Evolutionary conservation across 2,113 vertebrate genomes (phyloP), one percentile per base, ranked within the genome.

Genomic region (Lota lota): DNA sequence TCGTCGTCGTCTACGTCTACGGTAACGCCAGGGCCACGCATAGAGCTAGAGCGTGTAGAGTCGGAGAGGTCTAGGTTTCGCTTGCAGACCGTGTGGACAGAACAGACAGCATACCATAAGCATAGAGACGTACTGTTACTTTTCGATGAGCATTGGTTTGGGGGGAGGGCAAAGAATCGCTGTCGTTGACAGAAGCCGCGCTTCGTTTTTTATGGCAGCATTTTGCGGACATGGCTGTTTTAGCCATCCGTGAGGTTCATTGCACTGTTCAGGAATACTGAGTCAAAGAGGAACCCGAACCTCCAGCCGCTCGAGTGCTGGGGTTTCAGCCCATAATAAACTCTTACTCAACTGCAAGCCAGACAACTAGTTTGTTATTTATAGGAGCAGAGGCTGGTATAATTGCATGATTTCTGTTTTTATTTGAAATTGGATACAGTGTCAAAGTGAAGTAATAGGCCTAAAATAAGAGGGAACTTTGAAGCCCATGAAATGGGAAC

Each of bases 351-450:
- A 50, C 10, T 64, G 63, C 63, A 21, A 11, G 40, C 36, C 63
- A 64, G 63, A 64, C 20, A 24, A 64, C 63, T 20, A 47, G 19
- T 53, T 22, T 53, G 47, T 65, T 65, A 65, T 63, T 63, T 63
- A 33, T 58, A 67, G 17, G 5, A 61, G 21, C 59, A 67, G 59
- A 53, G 53, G 51, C 58, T 40, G 63, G 22, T 71, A 20, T 57
- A 12, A 18, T 19, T 12, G 24, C 14, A 36, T 57, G 21, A 22
- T 67, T 57, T 67, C 65, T 28, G 18, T 56, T 67, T 56, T 67
- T 67, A 67, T 67, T 67, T 36, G 61, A 84, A 50, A 77, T 69
- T 50, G 6, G 21, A 78, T 58, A 67, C 63, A 56, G 40, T 24
- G n/a, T 60, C 15, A 18, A 36, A 18, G 65, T 63, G 59, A 66